Base-by-base conservation (phyloP, 1,140 invertebrate species). In the Lamellibrachia luymesi region DNA sequence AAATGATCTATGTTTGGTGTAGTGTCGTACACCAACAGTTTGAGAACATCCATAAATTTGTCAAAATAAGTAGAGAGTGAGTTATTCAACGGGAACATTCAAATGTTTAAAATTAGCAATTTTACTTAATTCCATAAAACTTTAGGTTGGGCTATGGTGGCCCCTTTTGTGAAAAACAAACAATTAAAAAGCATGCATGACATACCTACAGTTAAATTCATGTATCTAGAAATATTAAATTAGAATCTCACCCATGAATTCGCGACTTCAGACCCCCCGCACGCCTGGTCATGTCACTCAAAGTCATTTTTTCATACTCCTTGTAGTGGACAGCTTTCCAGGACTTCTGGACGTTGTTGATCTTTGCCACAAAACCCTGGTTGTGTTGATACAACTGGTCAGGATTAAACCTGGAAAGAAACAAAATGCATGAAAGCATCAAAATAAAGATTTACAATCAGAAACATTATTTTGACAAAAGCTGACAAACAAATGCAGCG, bases 311-410 rank as follows among this genome's bases (percentile, higher is more conserved):
- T 89, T 96, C 95, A 94, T 96, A 96, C 22, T 96, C 94, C 52
- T 94, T 94, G 93, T 97, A 97, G 6, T 94, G 91, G 13, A 94
- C 95, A 0, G 97, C 97, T 91, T 93, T 96, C 97, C 97, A 97
- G 27, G 95, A 95, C 2, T 93, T 95, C 94, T 97, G 96, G 2
- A 94, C 93, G 6, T 92, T 92, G 93, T 97, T 97, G 56, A 97
- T 96, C n/a, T 95, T 94, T 27, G 95, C 52, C 52, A 97, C 95
- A 93, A 96, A 94, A 51, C 95, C 92, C 50, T 93, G 50, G 92
- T 96, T 94, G 52, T 94, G 94, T 50, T 10, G 49, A 64, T 92
- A 92, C 49, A 92, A 10, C 2, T n/a, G 49, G 92, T 64, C 52
- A 10, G 52, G 52, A 92, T 51, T 92, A 92, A 51, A 38, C 10